These are phyloP conservation scores for Drosophila burlai DNA, from an alignment of 1,140 invertebrate genomes.

Conservation along the genomic window DNA sequence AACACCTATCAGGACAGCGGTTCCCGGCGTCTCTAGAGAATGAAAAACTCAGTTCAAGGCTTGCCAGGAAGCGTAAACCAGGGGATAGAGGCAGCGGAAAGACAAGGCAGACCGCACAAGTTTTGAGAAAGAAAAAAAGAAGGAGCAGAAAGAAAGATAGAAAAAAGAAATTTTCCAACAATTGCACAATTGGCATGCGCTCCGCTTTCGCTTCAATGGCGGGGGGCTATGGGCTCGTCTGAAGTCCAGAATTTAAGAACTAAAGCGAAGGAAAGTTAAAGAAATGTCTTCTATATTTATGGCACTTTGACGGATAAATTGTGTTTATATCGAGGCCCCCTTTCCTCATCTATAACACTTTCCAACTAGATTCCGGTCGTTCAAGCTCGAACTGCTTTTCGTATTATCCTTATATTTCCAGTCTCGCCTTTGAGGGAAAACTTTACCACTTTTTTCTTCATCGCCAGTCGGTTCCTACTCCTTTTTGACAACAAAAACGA, in stretches of 20 bases:
- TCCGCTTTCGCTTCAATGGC: slow-evolving; percentile 67
- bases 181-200: slow-evolving; percentile 77
- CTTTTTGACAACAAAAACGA: slow-evolving; percentile 51
- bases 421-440: slow-evolving; percentile 45
- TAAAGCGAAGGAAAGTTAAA: not conserved
- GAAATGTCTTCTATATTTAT: slow-evolving; percentile 13
- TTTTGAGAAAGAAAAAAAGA: slow-evolving; percentile 50
- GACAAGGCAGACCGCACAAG: slow-evolving; percentile 66
- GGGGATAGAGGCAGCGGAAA: slow-evolving; percentile 10
- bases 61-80: slow-evolving; percentile 31
- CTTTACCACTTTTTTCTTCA: slow-evolving; percentile 55
- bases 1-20: slow-evolving; percentile 67
- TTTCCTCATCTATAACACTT: slow-evolving; percentile 3
- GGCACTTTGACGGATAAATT: slow-evolving; percentile 7
- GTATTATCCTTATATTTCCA: slow-evolving; percentile 16
- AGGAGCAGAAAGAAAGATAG: not conserved
- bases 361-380: not conserved
- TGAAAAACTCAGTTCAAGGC: slow-evolving; percentile 59
- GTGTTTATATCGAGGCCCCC: not conserved
- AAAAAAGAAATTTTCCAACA: slow-evolving; percentile 68
- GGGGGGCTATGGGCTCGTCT: slow-evolving; percentile 40
- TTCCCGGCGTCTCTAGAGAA: slow-evolving; percentile 9
- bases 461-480: slow-evolving; percentile 18
- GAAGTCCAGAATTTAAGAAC: slow-evolving; percentile 10
- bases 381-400: not conserved